These are phyloP conservation scores for Garrulus glandarius DNA, from an alignment of 2,797 vertebrate genomes.

Conservation along the genomic window DNA sequence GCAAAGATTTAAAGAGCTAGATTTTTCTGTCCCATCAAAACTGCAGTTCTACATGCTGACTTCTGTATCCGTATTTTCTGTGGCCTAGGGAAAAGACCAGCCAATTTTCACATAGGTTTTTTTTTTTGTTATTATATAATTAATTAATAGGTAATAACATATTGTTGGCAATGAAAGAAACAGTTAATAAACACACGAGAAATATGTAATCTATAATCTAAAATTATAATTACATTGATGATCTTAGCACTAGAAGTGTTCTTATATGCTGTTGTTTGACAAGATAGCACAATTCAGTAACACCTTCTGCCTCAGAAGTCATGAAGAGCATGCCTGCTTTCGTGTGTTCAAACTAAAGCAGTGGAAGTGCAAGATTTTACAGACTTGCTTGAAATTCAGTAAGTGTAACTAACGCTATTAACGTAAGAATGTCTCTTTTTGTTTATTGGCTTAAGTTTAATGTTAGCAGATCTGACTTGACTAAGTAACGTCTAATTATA, in stretches of 20 bases:
- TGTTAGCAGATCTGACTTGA: background rate
- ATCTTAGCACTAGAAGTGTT: background rate
- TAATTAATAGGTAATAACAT: background rate
- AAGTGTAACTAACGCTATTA: background rate
- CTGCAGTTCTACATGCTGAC: background rate
- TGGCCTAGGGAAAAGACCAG: background rate
- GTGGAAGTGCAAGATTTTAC: accelerated
- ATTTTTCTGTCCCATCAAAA: background rate
- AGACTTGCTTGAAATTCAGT: background rate
- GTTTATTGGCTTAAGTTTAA: background rate
- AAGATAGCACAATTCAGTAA: background rate
- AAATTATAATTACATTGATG: background rate
- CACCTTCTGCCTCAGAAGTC: background rate
- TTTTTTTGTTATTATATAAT: background rate
- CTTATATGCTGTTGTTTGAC: background rate
- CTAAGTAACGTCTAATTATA: background rate
- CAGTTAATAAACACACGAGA: background rate
- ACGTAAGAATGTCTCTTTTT: background rate
- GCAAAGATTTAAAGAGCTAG: background rate
- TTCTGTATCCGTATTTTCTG: background rate
- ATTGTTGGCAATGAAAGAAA: background rate
- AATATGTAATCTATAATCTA: background rate
- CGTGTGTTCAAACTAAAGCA: background rate
- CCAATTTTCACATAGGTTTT: background rate
- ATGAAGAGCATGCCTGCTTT: background rate